Percentiles rank a stretch among this genome's conserved stretches.
phyloP scores from a whole-genome alignment of 2,113 vertebrate genomes.

The Trematomus loennbergii region DNA sequence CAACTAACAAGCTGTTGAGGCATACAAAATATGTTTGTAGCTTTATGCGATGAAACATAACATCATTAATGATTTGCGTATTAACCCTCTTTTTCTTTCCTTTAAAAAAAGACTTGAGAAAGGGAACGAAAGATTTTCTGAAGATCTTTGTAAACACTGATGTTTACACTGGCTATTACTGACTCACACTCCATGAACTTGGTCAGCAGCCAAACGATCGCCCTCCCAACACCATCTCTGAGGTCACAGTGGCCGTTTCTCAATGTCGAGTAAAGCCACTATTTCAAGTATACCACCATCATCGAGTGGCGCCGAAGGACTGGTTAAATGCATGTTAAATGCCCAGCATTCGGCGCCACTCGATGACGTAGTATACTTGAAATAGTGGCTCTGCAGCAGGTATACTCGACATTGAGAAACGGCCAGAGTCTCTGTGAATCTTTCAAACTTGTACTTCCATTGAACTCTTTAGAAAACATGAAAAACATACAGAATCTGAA shows the following conservation, averaged over 20 bases:
- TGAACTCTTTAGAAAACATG: constrained; percentile 10
- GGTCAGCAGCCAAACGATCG: constrained; percentile 10
- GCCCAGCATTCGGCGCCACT: too few relatives aligned
- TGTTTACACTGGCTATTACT: constrained; percentile 5
- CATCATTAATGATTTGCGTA: neutral
- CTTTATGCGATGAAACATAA: neutral
- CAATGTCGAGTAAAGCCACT: too few relatives aligned
- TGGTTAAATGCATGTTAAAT: too few relatives aligned
- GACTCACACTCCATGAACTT: neutral
- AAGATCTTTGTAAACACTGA: neutral
- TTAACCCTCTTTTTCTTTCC: neutral
- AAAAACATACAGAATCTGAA: constrained; percentile 1
- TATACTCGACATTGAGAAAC: too few relatives aligned
- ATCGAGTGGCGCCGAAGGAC: too few relatives aligned
- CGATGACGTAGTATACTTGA: too few relatives aligned
- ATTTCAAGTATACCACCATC: too few relatives aligned
- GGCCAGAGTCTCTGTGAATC: neutral
- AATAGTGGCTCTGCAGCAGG: too few relatives aligned
- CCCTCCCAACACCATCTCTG: neutral
- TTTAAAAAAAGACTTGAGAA: neutral
- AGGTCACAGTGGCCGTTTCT: constrained; percentile 9
- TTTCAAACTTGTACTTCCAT: neutral
- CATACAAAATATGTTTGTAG: too few relatives aligned
- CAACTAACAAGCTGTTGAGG: neutral
- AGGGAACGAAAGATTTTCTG: neutral